Evolutionary conservation across 2,888 invertebrate genomes (phyloP).

Genomic region (Brenthis hecate): DNA sequence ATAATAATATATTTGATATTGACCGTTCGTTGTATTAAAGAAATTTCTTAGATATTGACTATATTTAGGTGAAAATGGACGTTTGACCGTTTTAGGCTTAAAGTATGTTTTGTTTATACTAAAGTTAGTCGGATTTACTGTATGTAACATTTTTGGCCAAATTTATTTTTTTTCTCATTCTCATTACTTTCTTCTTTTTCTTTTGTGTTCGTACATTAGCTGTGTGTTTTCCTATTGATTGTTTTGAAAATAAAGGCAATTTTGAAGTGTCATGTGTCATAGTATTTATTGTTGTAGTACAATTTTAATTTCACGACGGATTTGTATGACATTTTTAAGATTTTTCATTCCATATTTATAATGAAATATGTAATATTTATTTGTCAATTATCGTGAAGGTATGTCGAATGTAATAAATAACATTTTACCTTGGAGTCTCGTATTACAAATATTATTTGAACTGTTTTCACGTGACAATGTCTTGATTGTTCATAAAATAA

Average conservation of each 20-base stretch:
- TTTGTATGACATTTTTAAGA: conserved; percentile 22
- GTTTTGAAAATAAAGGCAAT: background rate
- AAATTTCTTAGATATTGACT: too few relatives aligned
- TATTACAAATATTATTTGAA: conserved; percentile 27
- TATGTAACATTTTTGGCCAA: conserved; percentile 9
- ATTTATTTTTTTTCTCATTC: background rate
- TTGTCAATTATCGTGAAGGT: conserved; percentile 24
- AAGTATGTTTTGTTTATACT: background rate
- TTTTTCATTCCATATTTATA: conserved; percentile 32
- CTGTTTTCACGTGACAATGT: conserved; percentile 42
- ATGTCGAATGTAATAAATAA: conserved; percentile 2
- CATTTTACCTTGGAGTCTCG: conserved; percentile 18
- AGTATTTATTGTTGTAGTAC: conserved; percentile 24
- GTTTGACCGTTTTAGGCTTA: background rate
- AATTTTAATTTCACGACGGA: conserved; percentile 15
- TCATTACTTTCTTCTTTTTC: conserved; percentile 3
- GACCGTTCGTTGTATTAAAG: too few relatives aligned
- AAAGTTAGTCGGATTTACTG: conserved; percentile 1
- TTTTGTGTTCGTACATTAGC: conserved; percentile 9
- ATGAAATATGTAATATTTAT: conserved; percentile 17
- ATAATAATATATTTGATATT: too few relatives aligned
- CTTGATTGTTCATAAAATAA: conserved; percentile 35
- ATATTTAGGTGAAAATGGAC: background rate
- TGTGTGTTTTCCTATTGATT: conserved; percentile 3
- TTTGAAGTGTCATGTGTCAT: conserved; percentile 3